Conservation (phyloP, 2,888 invertebrate species). For the Belgica antarctica region DNA sequence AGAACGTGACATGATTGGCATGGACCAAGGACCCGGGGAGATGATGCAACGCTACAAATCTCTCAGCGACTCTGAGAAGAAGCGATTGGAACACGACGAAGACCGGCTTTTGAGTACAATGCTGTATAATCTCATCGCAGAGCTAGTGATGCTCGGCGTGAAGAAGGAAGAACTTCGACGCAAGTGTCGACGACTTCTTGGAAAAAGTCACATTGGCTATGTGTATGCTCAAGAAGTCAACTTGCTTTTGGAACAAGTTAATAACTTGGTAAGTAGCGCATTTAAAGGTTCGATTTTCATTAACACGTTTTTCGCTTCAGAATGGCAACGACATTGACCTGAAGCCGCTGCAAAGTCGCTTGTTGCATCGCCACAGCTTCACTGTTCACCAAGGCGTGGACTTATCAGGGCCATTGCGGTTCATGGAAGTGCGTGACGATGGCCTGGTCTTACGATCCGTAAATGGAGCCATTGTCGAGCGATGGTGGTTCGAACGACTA, state of each 20-base stretch:
- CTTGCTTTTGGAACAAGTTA: conserved; percentile 89
- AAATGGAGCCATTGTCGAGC: conserved; percentile 81
- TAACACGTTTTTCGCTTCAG: conserved; percentile 59
- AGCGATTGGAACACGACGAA: conserved; percentile 96
- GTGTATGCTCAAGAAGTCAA: conserved; percentile 98
- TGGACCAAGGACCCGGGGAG: conserved; percentile 98
- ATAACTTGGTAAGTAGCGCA: conserved; percentile 86
- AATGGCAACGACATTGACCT: conserved; percentile 97
- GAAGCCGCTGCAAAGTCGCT: conserved; percentile 90
- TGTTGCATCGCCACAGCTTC: conserved; percentile 95
- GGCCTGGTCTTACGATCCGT: conserved; percentile 81
- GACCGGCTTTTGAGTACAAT: conserved; percentile 92
- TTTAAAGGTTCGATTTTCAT: no score
- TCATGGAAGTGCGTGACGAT: conserved; percentile 95
- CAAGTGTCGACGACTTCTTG: conserved; percentile 85
- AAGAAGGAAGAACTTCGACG: conserved; percentile 78
- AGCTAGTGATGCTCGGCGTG: conserved; percentile 89
- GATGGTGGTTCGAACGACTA: conserved; percentile 99
- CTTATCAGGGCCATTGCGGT: conserved; percentile 81
- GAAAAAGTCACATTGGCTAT: conserved; percentile 97
- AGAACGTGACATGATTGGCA: conserved; percentile 97
- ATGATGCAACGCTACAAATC: conserved; percentile 98
- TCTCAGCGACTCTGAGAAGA: conserved; percentile 86
- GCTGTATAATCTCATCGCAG: conserved; percentile 93
- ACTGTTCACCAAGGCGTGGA: conserved; percentile 96